phyloP scores from a whole-genome alignment of 2,797 vertebrate genomes.

The Euphonia xanthogaster region DNA sequence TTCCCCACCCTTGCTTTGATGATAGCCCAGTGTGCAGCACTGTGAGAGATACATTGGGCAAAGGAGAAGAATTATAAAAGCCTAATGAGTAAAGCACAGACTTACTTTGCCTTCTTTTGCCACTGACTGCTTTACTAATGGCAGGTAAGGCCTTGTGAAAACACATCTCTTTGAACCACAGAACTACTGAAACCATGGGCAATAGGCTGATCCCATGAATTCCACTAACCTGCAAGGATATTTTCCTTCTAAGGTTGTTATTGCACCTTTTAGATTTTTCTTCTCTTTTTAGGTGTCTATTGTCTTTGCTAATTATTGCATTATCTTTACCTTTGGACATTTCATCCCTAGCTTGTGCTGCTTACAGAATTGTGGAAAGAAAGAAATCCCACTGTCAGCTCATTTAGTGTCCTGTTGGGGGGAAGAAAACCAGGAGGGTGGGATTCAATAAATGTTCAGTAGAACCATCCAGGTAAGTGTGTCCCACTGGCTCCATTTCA shows the following conservation, averaged over 20 bases:
- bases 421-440: background rate
- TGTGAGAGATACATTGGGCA: background rate
- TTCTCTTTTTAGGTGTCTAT: background rate
- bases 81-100: background rate
- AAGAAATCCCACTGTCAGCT: background rate
- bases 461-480: background rate
- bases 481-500: background rate
- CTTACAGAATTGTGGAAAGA: background rate
- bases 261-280: background rate
- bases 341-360: background rate
- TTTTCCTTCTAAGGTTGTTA: background rate
- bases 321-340: background rate
- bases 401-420: background rate
- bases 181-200: background rate
- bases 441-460: background rate
- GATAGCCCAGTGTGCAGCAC: background rate
- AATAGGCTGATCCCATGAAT: background rate
- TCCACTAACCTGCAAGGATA: background rate
- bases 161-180: background rate
- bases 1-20: slow-evolving; percentile 46
- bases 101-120: background rate
- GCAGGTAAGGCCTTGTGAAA: background rate
- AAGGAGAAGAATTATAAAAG: slow-evolving; percentile 3
- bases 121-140: background rate
- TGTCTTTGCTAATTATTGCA: background rate